Conservation (phyloP, 1,140 invertebrate genomes). For the Dufourea novaeangliae region DNA sequence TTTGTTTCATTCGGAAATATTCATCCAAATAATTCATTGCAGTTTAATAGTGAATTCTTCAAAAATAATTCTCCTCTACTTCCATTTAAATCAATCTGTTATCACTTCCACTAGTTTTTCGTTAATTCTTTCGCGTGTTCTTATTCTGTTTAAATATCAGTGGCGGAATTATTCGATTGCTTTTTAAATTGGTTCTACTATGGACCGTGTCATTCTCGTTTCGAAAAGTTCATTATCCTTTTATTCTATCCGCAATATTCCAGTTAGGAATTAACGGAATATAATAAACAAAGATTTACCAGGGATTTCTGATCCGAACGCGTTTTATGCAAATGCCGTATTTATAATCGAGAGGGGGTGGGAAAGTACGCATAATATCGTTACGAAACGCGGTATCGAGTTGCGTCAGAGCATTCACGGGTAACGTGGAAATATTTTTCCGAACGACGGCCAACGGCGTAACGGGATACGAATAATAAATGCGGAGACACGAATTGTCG, state of each 20-base stretch:
- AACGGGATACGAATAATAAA: conserved; percentile 55
- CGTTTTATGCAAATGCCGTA: not conserved
- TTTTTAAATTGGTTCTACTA: no score
- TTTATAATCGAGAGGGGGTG: not conserved
- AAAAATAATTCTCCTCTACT: no score
- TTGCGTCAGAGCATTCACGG: not conserved
- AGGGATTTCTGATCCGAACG: not conserved
- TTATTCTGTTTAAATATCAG: no score
- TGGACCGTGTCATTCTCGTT: not conserved
- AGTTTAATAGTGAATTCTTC: no score
- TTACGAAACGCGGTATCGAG: not conserved
- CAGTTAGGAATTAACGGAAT: not conserved
- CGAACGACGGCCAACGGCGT: conserved; percentile 22
- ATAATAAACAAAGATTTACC: not conserved
- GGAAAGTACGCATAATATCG: not conserved
- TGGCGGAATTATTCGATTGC: no score
- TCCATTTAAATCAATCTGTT: no score
- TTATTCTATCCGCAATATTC: not conserved
- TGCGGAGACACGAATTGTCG: conserved; percentile 54
- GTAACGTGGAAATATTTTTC: conserved; percentile 43
- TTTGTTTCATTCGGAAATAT: no score
- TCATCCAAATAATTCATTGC: no score
- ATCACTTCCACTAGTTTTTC: no score
- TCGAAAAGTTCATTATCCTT: not conserved
- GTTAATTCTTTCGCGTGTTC: no score